Evolutionary conservation across 1,140 invertebrate genomes (phyloP).

Genomic region (Lasaia peninsularis): DNA sequence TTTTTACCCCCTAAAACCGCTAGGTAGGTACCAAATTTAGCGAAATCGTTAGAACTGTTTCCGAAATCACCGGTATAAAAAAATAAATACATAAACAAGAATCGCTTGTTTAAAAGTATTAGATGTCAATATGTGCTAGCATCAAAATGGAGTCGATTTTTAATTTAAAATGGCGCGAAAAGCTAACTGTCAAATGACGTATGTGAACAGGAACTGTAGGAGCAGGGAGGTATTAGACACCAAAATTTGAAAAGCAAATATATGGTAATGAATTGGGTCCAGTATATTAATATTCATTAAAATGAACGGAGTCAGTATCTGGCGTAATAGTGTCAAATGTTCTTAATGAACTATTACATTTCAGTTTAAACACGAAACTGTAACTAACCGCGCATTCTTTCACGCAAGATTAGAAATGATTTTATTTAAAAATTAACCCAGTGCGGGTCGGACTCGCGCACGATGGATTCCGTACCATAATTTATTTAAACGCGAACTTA

Average conservation of each 20-base stretch:
- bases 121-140: background rate
- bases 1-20: too few species aligned
- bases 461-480: too few species aligned
- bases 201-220: background rate
- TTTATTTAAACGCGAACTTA: too few species aligned
- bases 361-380: background rate
- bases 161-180: too few species aligned
- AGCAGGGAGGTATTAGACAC: background rate
- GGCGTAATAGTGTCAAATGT: background rate
- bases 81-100: too few species aligned
- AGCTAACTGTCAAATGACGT: background rate
- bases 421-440: too few species aligned
- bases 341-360: background rate
- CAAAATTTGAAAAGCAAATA: constrained; percentile 10
- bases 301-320: background rate
- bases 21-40: too few species aligned
- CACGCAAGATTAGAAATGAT: too few species aligned
- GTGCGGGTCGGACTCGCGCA: too few species aligned
- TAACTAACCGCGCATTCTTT: too few species aligned
- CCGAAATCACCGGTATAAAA: too few species aligned
- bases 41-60: too few species aligned
- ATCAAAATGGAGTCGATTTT: background rate
- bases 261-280: background rate
- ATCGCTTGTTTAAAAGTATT: background rate
- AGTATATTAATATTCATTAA: constrained; percentile 8